These are phyloP conservation scores for Mormyrus proboscirostris DNA, from an alignment of 2,797 vertebrate genomes.

Conservation along the genomic window DNA sequence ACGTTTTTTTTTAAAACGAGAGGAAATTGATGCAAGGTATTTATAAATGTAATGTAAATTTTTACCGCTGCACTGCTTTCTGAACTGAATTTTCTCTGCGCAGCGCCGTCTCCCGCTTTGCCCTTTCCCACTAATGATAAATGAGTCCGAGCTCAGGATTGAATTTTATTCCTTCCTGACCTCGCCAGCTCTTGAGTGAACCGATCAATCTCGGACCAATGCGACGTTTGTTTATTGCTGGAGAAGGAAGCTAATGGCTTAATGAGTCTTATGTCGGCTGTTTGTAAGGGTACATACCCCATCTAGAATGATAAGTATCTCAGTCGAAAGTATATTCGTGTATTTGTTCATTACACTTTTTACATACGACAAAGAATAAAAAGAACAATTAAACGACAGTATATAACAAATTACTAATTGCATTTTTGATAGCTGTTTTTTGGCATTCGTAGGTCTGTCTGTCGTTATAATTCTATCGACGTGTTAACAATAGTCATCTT, in stretches of 20 bases:
- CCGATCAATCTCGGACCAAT: constrained; percentile 84
- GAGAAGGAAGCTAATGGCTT: constrained; percentile 73
- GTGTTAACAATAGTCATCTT: neutral
- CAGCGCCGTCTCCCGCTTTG: constrained; percentile 64
- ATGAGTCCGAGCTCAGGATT: constrained; percentile 74
- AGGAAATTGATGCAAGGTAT: neutral
- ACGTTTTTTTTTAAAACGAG: neutral
- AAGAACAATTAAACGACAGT: neutral
- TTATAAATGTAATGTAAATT: neutral
- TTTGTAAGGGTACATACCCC: constrained; percentile 32
- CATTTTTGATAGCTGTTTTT: neutral
- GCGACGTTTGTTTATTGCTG: constrained; percentile 87
- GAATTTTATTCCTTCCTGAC: constrained; percentile 85
- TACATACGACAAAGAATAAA: neutral
- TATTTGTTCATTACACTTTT: neutral
- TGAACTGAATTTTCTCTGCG: constrained; percentile 65
- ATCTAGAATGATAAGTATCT: neutral
- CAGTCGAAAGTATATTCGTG: neutral
- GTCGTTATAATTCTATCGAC: neutral
- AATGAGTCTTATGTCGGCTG: constrained; percentile 60
- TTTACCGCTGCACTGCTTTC: constrained; percentile 51
- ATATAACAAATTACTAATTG: neutral
- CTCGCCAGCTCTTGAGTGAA: constrained; percentile 67
- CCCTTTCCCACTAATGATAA: constrained; percentile 76
- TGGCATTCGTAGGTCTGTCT: neutral